phyloP scores from a whole-genome alignment of 2,113 vertebrate species.

The Alectura lathami region DNA sequence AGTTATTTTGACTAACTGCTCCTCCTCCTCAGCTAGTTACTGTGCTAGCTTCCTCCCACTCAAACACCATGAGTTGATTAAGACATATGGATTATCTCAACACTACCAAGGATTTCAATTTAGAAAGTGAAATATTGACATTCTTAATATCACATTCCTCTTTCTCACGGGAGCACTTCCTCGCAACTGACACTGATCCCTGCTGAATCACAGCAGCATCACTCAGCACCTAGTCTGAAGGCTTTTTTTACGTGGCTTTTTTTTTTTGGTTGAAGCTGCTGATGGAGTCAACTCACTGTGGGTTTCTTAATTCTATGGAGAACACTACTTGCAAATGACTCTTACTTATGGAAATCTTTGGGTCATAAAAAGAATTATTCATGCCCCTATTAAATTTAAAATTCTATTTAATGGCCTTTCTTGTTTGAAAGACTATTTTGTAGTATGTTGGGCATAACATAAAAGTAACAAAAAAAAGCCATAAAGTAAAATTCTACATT shows the following conservation, averaged over 20 bases:
- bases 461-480: not conserved
- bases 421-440: not conserved
- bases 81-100: slow-evolving; percentile 73
- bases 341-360: not conserved
- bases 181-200: not conserved
- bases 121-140: slow-evolving; percentile 64
- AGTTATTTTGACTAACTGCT: slow-evolving; percentile 70
- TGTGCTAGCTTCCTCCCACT: slow-evolving; percentile 66
- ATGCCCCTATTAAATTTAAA: not conserved
- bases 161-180: not conserved
- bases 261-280: not conserved
- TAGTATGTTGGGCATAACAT: not conserved
- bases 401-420: not conserved
- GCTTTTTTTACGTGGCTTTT: not conserved
- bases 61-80: slow-evolving; percentile 63
- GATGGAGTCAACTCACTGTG: not conserved
- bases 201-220: fast-evolving
- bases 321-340: not conserved
- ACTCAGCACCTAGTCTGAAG: not conserved
- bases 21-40: slow-evolving; percentile 63
- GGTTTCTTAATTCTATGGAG: not conserved
- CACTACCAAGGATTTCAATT: slow-evolving; percentile 45
- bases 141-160: slow-evolving; percentile 42
- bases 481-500: not conserved
- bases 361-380: not conserved